A percentile compares a stretch with the other conserved stretches of the same genome.
These are phyloP conservation scores for Pomphorhynchus laevis DNA, from an alignment of 1,140 invertebrate species.

Conservation along the genomic window DNA sequence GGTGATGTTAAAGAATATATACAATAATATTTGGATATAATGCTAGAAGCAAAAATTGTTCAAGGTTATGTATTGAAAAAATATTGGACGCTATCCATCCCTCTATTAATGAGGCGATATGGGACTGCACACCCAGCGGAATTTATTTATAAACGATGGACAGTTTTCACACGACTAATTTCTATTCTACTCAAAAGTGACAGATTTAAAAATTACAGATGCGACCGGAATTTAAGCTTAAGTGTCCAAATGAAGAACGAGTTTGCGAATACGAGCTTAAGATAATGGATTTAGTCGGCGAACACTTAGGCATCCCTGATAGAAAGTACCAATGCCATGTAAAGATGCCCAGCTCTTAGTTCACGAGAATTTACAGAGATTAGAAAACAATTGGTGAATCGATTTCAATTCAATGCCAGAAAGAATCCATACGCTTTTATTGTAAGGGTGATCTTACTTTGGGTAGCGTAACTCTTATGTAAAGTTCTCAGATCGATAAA, in stretches of 20 bases:
- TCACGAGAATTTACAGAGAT: conserved; percentile 69
- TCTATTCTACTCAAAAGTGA: conserved; percentile 57
- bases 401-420: conserved; percentile 64
- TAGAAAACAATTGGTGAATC: conserved; percentile 83
- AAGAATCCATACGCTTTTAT: conserved; percentile 76
- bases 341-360: conserved; percentile 65
- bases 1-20: no score
- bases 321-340: conserved; percentile 78
- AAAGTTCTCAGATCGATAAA: conserved; percentile 60
- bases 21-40: no score
- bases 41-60: no score
- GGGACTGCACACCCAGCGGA: conserved; percentile 78
- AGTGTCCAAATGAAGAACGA: conserved; percentile 63
- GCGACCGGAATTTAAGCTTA: conserved; percentile 80
- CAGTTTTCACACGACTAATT: conserved; percentile 88
- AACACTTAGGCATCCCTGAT: conserved; percentile 91
- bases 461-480: conserved; percentile 51
- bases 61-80: no score
- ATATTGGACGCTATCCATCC: conserved; percentile 93
- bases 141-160: conserved; percentile 85
- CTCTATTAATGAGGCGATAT: conserved; percentile 70
- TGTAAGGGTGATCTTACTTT: conserved; percentile 62
- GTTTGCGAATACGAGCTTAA: conserved; percentile 94
- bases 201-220: conserved; percentile 86
- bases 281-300: conserved; percentile 83